These are phyloP conservation scores for Sus cebifrons DNA, from an alignment of 2,797 vertebrate genomes.

Conservation along the genomic window DNA sequence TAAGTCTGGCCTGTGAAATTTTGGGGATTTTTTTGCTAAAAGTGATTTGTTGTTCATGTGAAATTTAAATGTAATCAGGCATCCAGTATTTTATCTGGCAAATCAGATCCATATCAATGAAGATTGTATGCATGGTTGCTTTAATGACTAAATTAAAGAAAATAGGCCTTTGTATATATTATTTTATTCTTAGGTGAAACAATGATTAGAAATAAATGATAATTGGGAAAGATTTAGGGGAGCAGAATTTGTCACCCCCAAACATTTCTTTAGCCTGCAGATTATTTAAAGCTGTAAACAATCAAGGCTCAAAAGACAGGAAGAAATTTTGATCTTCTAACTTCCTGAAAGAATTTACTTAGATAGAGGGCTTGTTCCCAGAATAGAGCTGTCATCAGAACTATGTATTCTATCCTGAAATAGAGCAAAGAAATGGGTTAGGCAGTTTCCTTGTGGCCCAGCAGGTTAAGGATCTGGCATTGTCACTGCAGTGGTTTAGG, in stretches of 20 bases:
- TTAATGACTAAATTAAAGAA: slow-evolving; percentile 15
- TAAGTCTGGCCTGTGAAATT: not conserved
- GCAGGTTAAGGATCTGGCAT: too few relatives aligned
- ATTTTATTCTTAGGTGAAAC: not conserved
- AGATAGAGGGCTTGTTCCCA: not conserved
- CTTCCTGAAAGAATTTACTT: not conserved
- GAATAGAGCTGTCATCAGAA: not conserved
- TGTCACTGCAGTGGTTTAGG: too few relatives aligned
- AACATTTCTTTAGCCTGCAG: not conserved
- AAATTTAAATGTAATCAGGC: not conserved
- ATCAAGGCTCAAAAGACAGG: not conserved
- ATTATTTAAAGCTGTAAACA: not conserved
- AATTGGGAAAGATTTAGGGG: not conserved
- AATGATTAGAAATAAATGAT: not conserved
- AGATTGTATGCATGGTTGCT: not conserved
- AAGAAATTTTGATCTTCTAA: not conserved
- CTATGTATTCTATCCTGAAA: not conserved
- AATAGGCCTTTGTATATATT: not conserved
- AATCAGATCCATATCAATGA: not conserved
- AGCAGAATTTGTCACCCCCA: not conserved
- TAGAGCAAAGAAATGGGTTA: not conserved
- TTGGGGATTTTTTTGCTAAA: slow-evolving; percentile 10
- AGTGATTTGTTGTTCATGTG: not conserved
- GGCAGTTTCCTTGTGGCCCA: too few relatives aligned
- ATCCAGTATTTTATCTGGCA: not conserved